These are phyloP conservation scores for Lineus longissimus DNA, from an alignment of 1,140 invertebrate genomes.

Conservation along the genomic window DNA sequence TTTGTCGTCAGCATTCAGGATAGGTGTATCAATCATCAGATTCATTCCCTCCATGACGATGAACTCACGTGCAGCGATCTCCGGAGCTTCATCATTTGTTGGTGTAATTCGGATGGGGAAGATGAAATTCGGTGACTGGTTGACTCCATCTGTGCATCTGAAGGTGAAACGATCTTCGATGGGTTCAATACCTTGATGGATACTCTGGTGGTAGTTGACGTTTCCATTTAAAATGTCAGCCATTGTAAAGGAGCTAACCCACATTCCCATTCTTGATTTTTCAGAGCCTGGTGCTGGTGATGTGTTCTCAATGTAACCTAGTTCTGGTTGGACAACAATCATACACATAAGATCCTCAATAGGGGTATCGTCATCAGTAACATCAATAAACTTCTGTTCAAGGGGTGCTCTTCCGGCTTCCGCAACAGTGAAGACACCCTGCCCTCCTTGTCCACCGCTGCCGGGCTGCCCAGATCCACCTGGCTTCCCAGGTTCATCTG, in stretches of 20 bases:
- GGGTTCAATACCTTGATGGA: constrained; percentile 51
- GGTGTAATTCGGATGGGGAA: constrained; percentile 49
- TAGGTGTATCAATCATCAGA: constrained; percentile 50
- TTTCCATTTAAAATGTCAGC: constrained; percentile 38
- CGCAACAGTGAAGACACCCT: constrained; percentile 34
- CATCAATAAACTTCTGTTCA: constrained; percentile 40
- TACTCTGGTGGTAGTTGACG: constrained; percentile 54
- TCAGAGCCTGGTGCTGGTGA: constrained; percentile 47
- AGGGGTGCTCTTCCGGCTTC: constrained; percentile 49
- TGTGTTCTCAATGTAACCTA: constrained; percentile 53
- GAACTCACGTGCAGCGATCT: constrained; percentile 49
- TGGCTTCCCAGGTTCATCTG: too few species aligned
- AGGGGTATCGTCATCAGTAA: constrained; percentile 49
- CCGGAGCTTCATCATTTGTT: constrained; percentile 54
- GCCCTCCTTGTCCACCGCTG: too few species aligned
- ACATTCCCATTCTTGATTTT: constrained; percentile 41
- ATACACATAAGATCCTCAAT: constrained; percentile 49
- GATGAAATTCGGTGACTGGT: constrained; percentile 29
- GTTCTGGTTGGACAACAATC: constrained; percentile 43
- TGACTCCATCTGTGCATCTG: constrained; percentile 52
- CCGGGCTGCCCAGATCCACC: too few species aligned
- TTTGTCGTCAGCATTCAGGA: constrained; percentile 51
- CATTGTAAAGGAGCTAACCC: constrained; percentile 47
- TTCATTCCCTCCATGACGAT: constrained; percentile 53
- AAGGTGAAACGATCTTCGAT: constrained; percentile 46